A percentile compares a stretch with the other conserved stretches of the same genome.
Evolutionary conservation across 2,888 invertebrate species (phyloP).

Genomic region (Mamestra brassicae): DNA sequence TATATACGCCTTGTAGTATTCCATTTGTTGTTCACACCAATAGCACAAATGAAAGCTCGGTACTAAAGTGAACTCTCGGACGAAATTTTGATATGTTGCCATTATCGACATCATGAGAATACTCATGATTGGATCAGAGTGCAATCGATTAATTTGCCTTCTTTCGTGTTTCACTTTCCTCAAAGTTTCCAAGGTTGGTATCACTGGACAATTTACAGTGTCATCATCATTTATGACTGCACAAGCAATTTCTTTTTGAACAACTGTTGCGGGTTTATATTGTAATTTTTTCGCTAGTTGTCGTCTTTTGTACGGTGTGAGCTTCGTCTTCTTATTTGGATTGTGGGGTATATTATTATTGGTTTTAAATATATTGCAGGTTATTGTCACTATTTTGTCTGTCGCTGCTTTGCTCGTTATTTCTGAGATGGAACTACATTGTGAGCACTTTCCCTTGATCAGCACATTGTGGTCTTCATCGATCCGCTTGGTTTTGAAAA

Average conservation of each 20-base stretch:
- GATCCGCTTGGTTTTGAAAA: constrained; percentile 1
- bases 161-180: too few species aligned
- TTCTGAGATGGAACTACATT: background rate
- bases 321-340: constrained; percentile 11
- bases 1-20: constrained; percentile 22
- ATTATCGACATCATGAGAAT: background rate
- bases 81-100: too few species aligned
- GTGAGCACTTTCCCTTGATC: constrained; percentile 1
- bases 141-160: too few species aligned
- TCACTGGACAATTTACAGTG: too few species aligned
- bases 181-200: too few species aligned
- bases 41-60: background rate
- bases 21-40: constrained; percentile 16
- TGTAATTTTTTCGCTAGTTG: constrained; percentile 6
- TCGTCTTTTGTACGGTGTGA: constrained; percentile 9
- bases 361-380: constrained; percentile 1
- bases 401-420: background rate
- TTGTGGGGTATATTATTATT: background rate
- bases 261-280: constrained; percentile 11
- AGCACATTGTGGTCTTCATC: background rate
- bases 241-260: background rate
- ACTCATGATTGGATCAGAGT: too few species aligned
- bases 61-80: too few species aligned
- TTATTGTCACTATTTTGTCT: constrained; percentile 1
- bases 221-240: too few species aligned